phyloP scores from a whole-genome alignment of 1,140 invertebrate species.

The Sesamia nonagrioides region DNA sequence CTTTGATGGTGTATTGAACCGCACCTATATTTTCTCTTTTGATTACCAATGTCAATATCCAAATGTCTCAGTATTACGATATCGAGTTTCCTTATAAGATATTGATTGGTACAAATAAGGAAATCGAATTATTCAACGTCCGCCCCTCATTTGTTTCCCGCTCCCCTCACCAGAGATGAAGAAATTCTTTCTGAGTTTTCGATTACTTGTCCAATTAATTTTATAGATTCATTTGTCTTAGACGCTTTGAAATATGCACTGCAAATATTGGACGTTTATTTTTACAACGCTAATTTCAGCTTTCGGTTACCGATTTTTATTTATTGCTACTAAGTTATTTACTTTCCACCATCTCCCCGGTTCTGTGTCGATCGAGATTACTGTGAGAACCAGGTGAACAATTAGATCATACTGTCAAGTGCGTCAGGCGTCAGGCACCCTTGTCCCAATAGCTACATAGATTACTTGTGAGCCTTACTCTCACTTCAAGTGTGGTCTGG shows the following conservation, averaged over 20 bases:
- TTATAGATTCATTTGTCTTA: conserved; percentile 87
- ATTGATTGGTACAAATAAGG: conserved; percentile 87
- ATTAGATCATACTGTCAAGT: conserved; percentile 32
- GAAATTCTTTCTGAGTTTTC: conserved; percentile 87
- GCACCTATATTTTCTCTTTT: conserved; percentile 35
- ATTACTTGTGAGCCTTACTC: conserved; percentile 47
- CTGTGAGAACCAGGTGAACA: conserved; percentile 34
- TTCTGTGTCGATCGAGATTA: not conserved
- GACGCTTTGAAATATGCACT: conserved; percentile 77
- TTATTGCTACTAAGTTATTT: not conserved
- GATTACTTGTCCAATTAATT: conserved; percentile 88
- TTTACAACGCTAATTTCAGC: conserved; percentile 35
- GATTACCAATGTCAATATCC: conserved; percentile 29
- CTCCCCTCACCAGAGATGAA: conserved; percentile 84
- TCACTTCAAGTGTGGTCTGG: conserved; percentile 40
- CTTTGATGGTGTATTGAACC: conserved; percentile 12
- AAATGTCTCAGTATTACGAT: conserved; percentile 58
- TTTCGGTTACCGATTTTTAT: conserved; percentile 29
- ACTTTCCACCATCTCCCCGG: not conserved
- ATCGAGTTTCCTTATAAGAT: conserved; percentile 82
- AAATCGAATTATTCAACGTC: conserved; percentile 88
- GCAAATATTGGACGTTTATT: conserved; percentile 53
- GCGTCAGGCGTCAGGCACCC: conserved; percentile 6
- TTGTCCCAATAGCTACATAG: conserved; percentile 33
- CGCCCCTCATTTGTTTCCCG: conserved; percentile 86